A percentile compares a stretch with the other conserved stretches of the same genome.
phyloP scores from a whole-genome alignment of 2,888 invertebrate species.

The Caenorhabditis angaria region DNA sequence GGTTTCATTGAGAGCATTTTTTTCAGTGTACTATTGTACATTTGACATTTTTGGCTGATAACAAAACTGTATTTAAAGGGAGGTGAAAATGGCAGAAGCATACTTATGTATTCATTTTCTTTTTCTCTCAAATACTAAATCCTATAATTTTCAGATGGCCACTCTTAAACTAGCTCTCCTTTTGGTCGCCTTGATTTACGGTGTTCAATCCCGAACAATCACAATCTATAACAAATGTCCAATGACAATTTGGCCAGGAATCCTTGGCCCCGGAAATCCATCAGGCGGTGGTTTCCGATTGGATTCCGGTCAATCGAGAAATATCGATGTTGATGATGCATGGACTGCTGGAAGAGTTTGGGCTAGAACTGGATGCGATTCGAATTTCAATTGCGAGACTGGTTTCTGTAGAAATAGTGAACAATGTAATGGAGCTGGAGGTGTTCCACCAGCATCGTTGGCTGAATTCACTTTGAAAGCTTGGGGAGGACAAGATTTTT shows the following conservation, averaged over 20 bases:
- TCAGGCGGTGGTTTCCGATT: constrained; percentile 58
- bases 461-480: constrained; percentile 74
- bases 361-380: constrained; percentile 62
- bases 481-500: constrained; percentile 73
- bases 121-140: background rate
- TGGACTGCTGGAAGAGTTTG: constrained; percentile 61
- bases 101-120: background rate
- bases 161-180: background rate
- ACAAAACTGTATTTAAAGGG: too few species aligned
- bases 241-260: constrained; percentile 65
- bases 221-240: constrained; percentile 61
- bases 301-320: constrained; percentile 38
- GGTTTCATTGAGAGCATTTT: too few species aligned
- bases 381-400: constrained; percentile 60
- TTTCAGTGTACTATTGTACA: too few species aligned
- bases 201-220: constrained; percentile 23
- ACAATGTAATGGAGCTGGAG: constrained; percentile 74
- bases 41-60: too few species aligned
- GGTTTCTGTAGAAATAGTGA: constrained; percentile 57
- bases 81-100: too few species aligned
- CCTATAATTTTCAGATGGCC: background rate
- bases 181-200: constrained; percentile 6
- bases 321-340: constrained; percentile 52
- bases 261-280: constrained; percentile 49
- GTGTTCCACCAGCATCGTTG: constrained; percentile 74